Evolutionary conservation across 1,140 invertebrate species (phyloP), one percentile per base, ranked within the genome.

Genomic region (Zaprionus africanus): DNA sequence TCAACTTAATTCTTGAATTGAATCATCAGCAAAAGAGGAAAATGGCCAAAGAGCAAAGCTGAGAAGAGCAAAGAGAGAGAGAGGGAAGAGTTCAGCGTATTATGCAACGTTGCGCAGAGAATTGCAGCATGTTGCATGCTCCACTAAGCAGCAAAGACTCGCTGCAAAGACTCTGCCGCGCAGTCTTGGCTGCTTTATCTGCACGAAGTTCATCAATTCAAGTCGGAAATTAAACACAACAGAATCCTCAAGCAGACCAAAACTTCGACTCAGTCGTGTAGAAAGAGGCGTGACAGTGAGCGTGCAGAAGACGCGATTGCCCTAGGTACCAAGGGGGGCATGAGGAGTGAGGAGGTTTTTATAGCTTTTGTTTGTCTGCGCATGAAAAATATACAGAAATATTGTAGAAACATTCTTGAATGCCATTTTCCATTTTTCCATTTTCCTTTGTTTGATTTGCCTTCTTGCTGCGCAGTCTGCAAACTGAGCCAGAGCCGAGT

Each of bases 181-280:
- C 12, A 53, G 64, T 24, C 57, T 59, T 36, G 46, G 46, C 19
- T 26, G 53, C 43, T 70, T 78, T 85, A 85, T 85, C 82, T 86
- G 70, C 79, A 86, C 82, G 83, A 86, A 86, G 82, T 86, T 86
- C 82, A 86, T 86, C 82, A 86, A 87, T 85, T 86, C 82, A 72
- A 80, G 81, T 73, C 53, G 81, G 78, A 85, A 83, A 83, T 83
- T 83, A 83, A 84, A 84, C 73, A 66, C 73, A 73, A 68, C 58
- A 83, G 67, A 66, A 80, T 72, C 80, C 62, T 34, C 60, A 38
- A 58, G 59, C 43, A 63, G 57, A 41, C 74, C 61, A 78, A 86
- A 46, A 46, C 41, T 46, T 46, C 41, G 41, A 72, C 41, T 81
- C 80, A 87, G 83, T 83, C 83, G 83, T 88, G 81, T 87, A 84